Evolutionary conservation across 2,797 vertebrate species (phyloP), one percentile per base, ranked within the genome.

Genomic region (Myotis daubentonii): DNA sequence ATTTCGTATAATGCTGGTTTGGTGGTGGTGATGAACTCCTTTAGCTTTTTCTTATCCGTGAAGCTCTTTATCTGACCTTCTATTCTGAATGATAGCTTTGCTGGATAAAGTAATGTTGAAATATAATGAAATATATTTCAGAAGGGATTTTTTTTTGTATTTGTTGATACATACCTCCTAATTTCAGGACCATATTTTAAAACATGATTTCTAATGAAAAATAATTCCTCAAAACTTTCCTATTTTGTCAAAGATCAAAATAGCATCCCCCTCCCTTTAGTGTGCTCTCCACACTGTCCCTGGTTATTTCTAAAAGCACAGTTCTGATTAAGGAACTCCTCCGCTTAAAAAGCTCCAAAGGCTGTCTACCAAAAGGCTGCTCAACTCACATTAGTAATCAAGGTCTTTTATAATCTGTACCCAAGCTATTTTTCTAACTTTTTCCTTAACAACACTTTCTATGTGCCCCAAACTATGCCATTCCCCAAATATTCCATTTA

Each of bases 121-220:
- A 79, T 84, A 19, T 51, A 51, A 51, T 6, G 16, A 74, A 25
- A 47, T 44, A 5, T 65, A 51, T 16, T 3, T 65, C 25, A 65
- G 10, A 55, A 5, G 44, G 20, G 47, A 79, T 25, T 70, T 49
- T 8, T 23, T 55, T 15, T 23, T 55, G 2, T 36, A 13, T 79
- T 76, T 89, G 1, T 12, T 55, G 36, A 49, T 28, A 36, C 3
- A 74, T 74, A 15, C 17, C n/a, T 95, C 2, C 41, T 81, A 74
- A 60, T 68, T 95, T 92, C 28, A 88, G 57, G 41, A 28, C 20
- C 74, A 70, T 49, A 51, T 65, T 91, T 83, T 78, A 84, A 93
- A 91, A 72, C 51, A 66, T 36, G 13, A 33, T 75, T 83, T 82
- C 1, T 55, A 33, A 72, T 83, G 53, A 83, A 80, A 78, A 49